A percentile compares a stretch with the other conserved stretches of the same genome.
These are phyloP conservation scores for Glandiceps talaboti DNA, from an alignment of 53 echinoderm and acorn worm species.

Conservation along the genomic window DNA sequence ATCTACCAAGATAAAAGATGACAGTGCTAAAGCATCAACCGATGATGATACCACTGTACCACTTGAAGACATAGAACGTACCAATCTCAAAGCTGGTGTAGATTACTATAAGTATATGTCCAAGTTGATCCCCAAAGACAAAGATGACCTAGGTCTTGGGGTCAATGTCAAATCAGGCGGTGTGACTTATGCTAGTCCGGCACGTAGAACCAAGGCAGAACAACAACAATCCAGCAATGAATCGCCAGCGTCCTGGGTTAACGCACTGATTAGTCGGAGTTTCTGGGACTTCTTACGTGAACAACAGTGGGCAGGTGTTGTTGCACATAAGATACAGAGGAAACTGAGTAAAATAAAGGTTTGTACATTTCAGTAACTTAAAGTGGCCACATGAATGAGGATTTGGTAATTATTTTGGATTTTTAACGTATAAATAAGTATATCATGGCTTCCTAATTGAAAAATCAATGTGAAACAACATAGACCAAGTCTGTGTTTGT, in stretches of 20 bases:
- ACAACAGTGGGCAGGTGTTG: constrained; percentile 59
- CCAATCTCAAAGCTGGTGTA: constrained; percentile 39
- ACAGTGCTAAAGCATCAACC: constrained; percentile 44
- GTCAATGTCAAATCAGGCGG: constrained; percentile 73
- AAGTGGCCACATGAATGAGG: too few species aligned
- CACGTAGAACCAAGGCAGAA: constrained; percentile 24
- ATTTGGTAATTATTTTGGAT: too few species aligned
- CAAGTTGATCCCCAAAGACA: constrained; percentile 82
- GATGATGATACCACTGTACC: constrained; percentile 43
- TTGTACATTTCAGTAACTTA: background rate
- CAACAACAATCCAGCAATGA: constrained; percentile 19
- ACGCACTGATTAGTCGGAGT: constrained; percentile 57
- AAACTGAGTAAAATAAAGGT: constrained; percentile 85
- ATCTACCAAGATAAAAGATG: constrained; percentile 31
- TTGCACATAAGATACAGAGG: constrained; percentile 72
- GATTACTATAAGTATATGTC: constrained; percentile 86
- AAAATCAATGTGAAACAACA: too few species aligned
- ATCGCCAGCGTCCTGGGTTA: constrained; percentile 77
- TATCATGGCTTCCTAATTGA: too few species aligned
- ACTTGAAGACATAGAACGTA: constrained; percentile 30
- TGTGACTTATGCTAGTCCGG: constrained; percentile 75
- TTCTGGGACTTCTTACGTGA: constrained; percentile 97
- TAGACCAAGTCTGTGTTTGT: too few species aligned
- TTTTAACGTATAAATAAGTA: too few species aligned
- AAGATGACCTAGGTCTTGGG: constrained; percentile 29